Evolutionary conservation across 2,797 vertebrate species (phyloP).

Genomic region (Cyprinodon diabolis): DNA sequence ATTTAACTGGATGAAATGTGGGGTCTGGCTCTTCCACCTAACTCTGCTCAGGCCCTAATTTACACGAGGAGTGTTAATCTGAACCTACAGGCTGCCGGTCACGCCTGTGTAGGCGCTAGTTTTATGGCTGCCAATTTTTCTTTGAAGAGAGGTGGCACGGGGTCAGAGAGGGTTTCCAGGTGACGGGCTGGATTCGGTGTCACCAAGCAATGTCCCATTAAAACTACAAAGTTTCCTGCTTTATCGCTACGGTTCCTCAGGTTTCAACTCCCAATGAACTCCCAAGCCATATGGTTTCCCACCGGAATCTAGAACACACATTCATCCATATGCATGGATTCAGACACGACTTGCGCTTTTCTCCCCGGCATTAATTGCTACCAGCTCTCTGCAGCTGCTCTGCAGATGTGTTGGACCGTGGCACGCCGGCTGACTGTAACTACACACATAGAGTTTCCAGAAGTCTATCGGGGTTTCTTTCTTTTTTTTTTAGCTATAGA

Average conservation of each 20-base stretch:
- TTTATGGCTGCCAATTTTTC: slow-evolving; percentile 45
- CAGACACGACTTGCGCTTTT: not conserved
- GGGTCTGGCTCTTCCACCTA: not conserved
- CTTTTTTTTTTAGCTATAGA: slow-evolving; percentile 3
- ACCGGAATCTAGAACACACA: not conserved
- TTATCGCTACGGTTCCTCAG: slow-evolving; percentile 32
- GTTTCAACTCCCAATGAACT: slow-evolving; percentile 47
- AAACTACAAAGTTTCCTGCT: slow-evolving; percentile 47
- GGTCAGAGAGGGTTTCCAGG: slow-evolving; percentile 52
- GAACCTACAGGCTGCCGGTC: slow-evolving; percentile 40
- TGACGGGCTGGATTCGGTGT: slow-evolving; percentile 45
- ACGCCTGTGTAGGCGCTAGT: slow-evolving; percentile 37
- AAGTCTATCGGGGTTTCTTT: slow-evolving; percentile 23
- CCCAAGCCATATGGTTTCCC: slow-evolving; percentile 30
- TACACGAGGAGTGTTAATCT: slow-evolving; percentile 32
- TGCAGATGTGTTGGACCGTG: slow-evolving; percentile 16
- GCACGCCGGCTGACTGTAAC: slow-evolving; percentile 23
- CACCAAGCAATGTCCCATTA: slow-evolving; percentile 45
- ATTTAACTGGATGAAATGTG: slow-evolving; percentile 3
- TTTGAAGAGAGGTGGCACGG: slow-evolving; percentile 21
- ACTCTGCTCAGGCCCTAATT: slow-evolving; percentile 22
- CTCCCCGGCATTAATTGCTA: slow-evolving; percentile 9
- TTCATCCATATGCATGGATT: slow-evolving; percentile 27
- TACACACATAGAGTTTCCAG: slow-evolving; percentile 26
- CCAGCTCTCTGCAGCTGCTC: slow-evolving; percentile 7